Evolutionary conservation across 1,140 invertebrate genomes (phyloP), one percentile per base, ranked within the genome.

Genomic region (Drosophila arawakana): DNA sequence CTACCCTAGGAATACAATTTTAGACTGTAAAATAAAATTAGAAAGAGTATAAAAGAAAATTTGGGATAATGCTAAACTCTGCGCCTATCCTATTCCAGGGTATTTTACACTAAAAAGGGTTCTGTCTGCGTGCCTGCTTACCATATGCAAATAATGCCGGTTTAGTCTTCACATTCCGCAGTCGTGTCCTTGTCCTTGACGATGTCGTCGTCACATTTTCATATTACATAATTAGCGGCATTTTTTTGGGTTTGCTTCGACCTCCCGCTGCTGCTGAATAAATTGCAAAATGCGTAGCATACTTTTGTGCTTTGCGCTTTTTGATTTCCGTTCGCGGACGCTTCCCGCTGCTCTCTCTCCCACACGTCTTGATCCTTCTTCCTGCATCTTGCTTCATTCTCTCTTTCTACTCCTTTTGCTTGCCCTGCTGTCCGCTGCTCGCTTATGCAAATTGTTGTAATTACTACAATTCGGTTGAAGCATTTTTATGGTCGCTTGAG

Each of bases 401-500:
- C 30, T 15, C 15, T 2, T 25, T 44, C 13, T 67, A 18, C 13
- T 9, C 7, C 47, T 11, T 11, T 10, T 34, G 4, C 34, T 39
- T 30, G n/a, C n/a, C 2, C 49, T 50, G 8, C n/a, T 37, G 50
- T 7, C 52, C 57, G 11, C 41, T 25, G 18, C 34, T 41, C 69
- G 74, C 76, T 88, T 88, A 89, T 88, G 83, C 83, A 88, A 88
- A 88, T 88, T 83, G 76, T 88, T 88, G 83, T 88, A 88, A 88
- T 88, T 88, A 88, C 83, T 88, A 89, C 84, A 88, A 88, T 88
- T 88, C 83, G 83, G 83, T 80, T 80, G 84, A 77, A 88, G 83
- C 84, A 89, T 88, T 88, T 88, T 89, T 88, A 86, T 86, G 84
- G 80, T 71, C 76, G 70, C 69, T 72, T 68, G 41, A 75, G 70